Evolutionary conservation across 2,888 invertebrate species (phyloP).

Genomic region (Drosophila hawaiiensis): DNA sequence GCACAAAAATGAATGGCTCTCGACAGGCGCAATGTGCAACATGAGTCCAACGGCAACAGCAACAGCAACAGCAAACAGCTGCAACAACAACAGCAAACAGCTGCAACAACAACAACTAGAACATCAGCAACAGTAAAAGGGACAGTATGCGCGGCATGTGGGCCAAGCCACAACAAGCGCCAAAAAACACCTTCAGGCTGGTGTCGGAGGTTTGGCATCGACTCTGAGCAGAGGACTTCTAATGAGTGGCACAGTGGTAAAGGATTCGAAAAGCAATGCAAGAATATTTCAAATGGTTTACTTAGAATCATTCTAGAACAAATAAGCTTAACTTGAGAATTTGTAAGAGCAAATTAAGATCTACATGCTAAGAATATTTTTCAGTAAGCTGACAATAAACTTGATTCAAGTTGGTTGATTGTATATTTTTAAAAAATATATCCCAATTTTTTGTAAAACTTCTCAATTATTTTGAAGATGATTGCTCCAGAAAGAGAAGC

Average conservation of each 20-base stretch:
- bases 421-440: background rate
- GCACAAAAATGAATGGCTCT: slow-evolving; percentile 69
- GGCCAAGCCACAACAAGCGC: slow-evolving; percentile 42
- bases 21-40: slow-evolving; percentile 77
- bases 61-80: slow-evolving; percentile 11
- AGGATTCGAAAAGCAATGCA: background rate
- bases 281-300: background rate
- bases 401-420: background rate
- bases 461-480: background rate
- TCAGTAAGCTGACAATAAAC: background rate
- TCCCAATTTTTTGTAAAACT: background rate
- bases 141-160: slow-evolving; percentile 16
- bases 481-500: background rate
- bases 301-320: background rate
- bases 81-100: slow-evolving; percentile 22
- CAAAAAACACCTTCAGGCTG: slow-evolving; percentile 39
- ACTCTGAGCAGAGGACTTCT: slow-evolving; percentile 25
- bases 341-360: background rate
- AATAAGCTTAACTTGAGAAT: background rate
- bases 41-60: slow-evolving; percentile 48
- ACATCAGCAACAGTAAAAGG: slow-evolving; percentile 4
- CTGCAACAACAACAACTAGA: slow-evolving; percentile 25
- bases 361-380: background rate
- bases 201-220: slow-evolving; percentile 2
- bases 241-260: slow-evolving; percentile 56